Evolutionary conservation across 1,140 invertebrate genomes (phyloP).

Genomic region (Tetraneura akinire): DNA sequence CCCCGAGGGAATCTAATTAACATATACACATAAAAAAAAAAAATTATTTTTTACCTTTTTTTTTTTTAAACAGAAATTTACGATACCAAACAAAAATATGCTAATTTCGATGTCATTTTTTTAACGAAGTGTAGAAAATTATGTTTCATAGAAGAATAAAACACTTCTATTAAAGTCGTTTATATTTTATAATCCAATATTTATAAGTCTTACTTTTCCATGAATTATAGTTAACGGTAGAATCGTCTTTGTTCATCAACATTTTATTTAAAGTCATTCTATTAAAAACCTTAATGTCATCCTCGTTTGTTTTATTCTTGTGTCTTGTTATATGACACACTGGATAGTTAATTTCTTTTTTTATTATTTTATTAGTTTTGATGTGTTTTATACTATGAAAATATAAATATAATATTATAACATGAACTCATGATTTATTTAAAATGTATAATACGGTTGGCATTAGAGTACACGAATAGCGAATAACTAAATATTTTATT

Average conservation of each 20-base stretch:
- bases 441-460: neutral
- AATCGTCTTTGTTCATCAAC: neutral
- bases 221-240: neutral
- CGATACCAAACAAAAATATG: neutral
- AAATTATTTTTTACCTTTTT: no score
- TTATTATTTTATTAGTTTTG: neutral
- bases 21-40: neutral
- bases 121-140: neutral
- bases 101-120: neutral
- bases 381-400: neutral
- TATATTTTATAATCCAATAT: neutral
- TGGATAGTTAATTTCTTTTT: neutral
- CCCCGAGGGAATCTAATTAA: neutral
- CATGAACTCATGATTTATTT: neutral
- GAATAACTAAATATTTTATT: neutral
- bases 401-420: neutral
- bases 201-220: conserved; percentile 20
- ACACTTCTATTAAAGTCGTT: neutral
- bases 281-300: neutral
- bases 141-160: neutral
- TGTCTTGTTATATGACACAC: neutral
- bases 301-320: neutral
- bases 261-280: conserved; percentile 1
- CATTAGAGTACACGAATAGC: neutral
- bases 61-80: no score